Percentiles rank a stretch among this genome's conserved stretches.
phyloP scores from a whole-genome alignment of 1,140 invertebrate species.

The Drosophila malerkotliana region DNA sequence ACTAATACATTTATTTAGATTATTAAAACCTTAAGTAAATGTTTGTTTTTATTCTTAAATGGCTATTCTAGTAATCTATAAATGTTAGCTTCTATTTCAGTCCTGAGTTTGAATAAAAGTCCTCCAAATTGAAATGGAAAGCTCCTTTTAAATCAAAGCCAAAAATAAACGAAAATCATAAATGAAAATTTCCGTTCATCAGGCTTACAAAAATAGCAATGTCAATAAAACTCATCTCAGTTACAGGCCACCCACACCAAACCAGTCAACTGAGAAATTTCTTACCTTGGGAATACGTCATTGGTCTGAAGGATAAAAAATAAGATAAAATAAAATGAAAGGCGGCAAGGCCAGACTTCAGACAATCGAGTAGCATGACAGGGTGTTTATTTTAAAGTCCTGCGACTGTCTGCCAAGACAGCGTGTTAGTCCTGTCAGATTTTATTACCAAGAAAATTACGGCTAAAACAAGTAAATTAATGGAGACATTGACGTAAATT shows the following conservation, averaged over 20 bases:
- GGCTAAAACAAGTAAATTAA: conserved; percentile 26
- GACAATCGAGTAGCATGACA: conserved; percentile 20
- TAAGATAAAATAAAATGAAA: conserved; percentile 5
- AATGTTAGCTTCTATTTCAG: too few species aligned
- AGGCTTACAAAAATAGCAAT: conserved; percentile 22
- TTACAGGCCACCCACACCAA: not conserved
- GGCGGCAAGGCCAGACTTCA: conserved; percentile 1
- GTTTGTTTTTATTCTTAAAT: too few species aligned
- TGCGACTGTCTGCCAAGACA: conserved; percentile 5
- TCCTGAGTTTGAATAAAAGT: not conserved
- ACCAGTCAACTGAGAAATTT: not conserved
- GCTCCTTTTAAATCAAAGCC: not conserved
- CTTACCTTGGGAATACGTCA: conserved; percentile 6
- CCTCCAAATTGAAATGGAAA: not conserved
- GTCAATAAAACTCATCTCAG: conserved; percentile 14
- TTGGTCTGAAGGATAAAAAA: not conserved
- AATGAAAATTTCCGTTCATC: conserved; percentile 11
- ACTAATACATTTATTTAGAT: too few species aligned
- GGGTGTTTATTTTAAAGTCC: conserved; percentile 33
- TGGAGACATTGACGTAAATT: conserved; percentile 44
- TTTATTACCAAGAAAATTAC: conserved; percentile 41
- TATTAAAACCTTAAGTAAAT: too few species aligned
- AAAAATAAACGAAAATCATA: conserved; percentile 7
- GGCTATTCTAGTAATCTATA: too few species aligned
- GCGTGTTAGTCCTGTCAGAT: conserved; percentile 52